Evolutionary conservation across 2,113 vertebrate genomes (phyloP).

Genomic region (Urocolius indicus): DNA sequence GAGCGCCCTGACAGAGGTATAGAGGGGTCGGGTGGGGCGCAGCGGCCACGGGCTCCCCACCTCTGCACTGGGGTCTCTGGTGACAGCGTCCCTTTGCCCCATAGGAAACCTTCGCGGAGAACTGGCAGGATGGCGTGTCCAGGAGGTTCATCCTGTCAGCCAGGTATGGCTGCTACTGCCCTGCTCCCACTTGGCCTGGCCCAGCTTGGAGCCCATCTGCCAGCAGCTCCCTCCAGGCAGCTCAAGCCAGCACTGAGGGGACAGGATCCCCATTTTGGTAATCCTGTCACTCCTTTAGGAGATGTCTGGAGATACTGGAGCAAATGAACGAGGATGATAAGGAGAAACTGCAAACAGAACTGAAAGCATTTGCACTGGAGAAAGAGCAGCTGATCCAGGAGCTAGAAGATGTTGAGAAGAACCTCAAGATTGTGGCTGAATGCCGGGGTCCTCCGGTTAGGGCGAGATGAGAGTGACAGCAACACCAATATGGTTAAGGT

Average conservation of each 20-base stretch:
- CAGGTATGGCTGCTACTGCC: conserved; percentile 77
- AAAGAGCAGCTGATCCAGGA: conserved; percentile 90
- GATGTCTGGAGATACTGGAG: conserved; percentile 93
- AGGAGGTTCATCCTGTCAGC: conserved; percentile 92
- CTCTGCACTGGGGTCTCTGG: not conserved
- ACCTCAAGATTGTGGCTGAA: conserved; percentile 85
- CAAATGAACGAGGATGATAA: conserved; percentile 91
- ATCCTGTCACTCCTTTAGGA: conserved; percentile 68
- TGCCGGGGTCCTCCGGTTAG: no score
- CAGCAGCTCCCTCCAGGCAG: no score
- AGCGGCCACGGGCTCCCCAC: no score
- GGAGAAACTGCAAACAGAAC: conserved; percentile 86
- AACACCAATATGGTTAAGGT: no score
- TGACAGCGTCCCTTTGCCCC: not conserved
- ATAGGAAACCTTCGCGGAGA: conserved; percentile 90
- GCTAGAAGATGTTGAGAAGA: conserved; percentile 90
- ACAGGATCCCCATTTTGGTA: not conserved
- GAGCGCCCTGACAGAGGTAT: conserved; percentile 81
- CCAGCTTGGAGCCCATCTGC: no score
- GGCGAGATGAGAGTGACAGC: no score
- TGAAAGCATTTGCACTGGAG: conserved; percentile 86
- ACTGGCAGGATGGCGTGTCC: conserved; percentile 91
- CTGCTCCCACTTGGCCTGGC: not conserved
- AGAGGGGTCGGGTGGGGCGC: not conserved
- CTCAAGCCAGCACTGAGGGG: not conserved